Base-by-base conservation (phyloP, 2,797 vertebrate species). In the Heterohyrax brucei region DNA sequence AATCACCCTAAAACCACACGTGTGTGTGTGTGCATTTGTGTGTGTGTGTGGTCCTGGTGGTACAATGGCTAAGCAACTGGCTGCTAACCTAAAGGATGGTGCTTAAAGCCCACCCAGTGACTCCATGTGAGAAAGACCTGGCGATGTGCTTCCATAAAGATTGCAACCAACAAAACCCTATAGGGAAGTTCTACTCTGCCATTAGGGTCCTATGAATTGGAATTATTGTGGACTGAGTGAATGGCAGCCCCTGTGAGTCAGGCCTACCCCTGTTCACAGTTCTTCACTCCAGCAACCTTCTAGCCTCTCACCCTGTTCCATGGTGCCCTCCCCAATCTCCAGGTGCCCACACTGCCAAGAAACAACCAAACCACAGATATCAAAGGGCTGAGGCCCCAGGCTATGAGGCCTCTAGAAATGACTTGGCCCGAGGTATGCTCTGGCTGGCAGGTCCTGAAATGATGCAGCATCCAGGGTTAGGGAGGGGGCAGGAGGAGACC, bases 361-460 rank as follows among this genome's bases (percentile, higher is more conserved):
- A 85, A 68, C 19, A 87, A 76, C 75, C 75, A 96, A 83, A 89
- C 79, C 39, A 82, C 39, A 50, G 26, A 9, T 9, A 61, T 26
- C 77, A 72, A 68, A 85, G 73, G 26, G 39, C 39, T 83, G 48
- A 19, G 22, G 56, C 28, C 26, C n/a, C 39, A 46, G 44, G 18
- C 21, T 64, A 16, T 9, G 48, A 48, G 68, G 28, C 80, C 53
- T 89, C 64, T n/a, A 72, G 84, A 83, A 9, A 78, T 26, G 68
- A 96, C 78, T 80, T 39, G 64, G 56, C 22, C 64, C 39, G 12
- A 78, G 21, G 28, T 90, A 21, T 78, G 76, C 70, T 91, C 56
- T 48, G 56, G 39, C 44, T 56, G 75, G 46, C 84, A 92, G 64
- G 33, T 79, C 81, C 84, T 87, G 50, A 84, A 85, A 91, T 73